These are phyloP conservation scores for Zaprionus kolodkinae DNA, from an alignment of 1,140 invertebrate genomes.

Conservation along the genomic window DNA sequence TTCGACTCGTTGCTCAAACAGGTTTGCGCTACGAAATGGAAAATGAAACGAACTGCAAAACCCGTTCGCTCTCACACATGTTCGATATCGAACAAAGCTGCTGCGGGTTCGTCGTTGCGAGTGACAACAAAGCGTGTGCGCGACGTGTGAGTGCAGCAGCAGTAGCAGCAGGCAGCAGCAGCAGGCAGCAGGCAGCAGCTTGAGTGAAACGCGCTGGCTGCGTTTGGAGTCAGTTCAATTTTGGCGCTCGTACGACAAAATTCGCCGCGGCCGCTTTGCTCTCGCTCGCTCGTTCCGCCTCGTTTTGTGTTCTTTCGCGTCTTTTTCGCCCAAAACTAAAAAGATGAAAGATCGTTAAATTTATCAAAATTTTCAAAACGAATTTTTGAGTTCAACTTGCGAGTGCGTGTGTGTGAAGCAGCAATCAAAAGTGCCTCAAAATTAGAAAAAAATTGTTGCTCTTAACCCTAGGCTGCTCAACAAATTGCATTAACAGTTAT, in stretches of 20 bases:
- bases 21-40: slow-evolving; percentile 41
- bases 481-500: slow-evolving; percentile 40
- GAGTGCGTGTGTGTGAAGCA: slow-evolving; percentile 26
- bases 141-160: not conserved
- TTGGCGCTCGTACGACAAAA: slow-evolving; percentile 71
- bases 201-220: slow-evolving; percentile 62
- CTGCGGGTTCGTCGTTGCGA: slow-evolving; percentile 2
- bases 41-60: slow-evolving; percentile 1
- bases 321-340: slow-evolving; percentile 17
- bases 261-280: slow-evolving; percentile 37
- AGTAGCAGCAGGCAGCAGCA: slow-evolving; percentile 13
- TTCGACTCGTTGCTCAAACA: slow-evolving; percentile 39
- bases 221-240: slow-evolving; percentile 73
- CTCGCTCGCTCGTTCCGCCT: slow-evolving; percentile 1
- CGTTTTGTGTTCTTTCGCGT: slow-evolving; percentile 40
- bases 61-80: not conserved
- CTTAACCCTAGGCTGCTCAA: slow-evolving; percentile 15
- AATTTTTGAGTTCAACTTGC: not conserved
- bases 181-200: slow-evolving; percentile 34
- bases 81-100: slow-evolving; percentile 13
- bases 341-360: not conserved
- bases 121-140: slow-evolving; percentile 24
- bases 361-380: slow-evolving; percentile 5
- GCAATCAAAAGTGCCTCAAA: slow-evolving; percentile 22
- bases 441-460: not conserved